Conservation (phyloP, 1,140 invertebrate genomes). For the Trichogramma pretiosum region DNA sequence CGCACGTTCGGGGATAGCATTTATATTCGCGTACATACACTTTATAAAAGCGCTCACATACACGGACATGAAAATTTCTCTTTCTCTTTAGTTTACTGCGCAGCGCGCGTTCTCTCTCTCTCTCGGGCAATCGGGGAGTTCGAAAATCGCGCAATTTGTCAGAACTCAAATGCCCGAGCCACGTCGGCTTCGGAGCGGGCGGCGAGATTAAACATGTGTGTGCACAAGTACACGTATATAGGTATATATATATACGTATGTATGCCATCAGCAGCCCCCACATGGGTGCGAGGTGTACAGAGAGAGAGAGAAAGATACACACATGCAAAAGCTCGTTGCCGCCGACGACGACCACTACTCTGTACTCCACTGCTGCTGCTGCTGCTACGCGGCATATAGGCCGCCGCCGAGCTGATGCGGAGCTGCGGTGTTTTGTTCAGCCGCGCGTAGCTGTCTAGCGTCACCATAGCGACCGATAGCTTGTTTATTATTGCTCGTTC, state of each 20-base stretch:
- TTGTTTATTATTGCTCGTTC: constrained; percentile 45
- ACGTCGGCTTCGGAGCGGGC: background rate
- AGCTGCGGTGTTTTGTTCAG: constrained; percentile 44
- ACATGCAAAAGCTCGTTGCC: constrained; percentile 1
- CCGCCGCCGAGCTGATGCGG: no score
- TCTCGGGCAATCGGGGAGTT: constrained; percentile 4
- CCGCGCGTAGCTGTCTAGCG: constrained; percentile 37
- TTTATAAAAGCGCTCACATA: no score
- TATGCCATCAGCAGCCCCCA: background rate
- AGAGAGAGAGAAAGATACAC: constrained; percentile 5
- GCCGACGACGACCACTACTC: no score
- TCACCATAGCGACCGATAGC: constrained; percentile 42
- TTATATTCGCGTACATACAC: no score
- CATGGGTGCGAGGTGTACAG: constrained; percentile 10
- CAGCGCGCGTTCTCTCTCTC: no score
- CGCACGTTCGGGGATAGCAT: no score
- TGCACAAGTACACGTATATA: background rate
- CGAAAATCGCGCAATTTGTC: constrained; percentile 18
- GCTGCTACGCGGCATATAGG: no score
- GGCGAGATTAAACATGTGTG: background rate
- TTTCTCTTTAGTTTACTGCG: no score
- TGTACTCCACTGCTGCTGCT: no score
- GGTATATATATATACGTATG: no score
- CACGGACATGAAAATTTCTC: no score
- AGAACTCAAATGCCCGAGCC: constrained; percentile 2